Evolutionary conservation across 2,888 invertebrate genomes (phyloP), one percentile per base, ranked within the genome.

Genomic region (Parnassius glacialis): DNA sequence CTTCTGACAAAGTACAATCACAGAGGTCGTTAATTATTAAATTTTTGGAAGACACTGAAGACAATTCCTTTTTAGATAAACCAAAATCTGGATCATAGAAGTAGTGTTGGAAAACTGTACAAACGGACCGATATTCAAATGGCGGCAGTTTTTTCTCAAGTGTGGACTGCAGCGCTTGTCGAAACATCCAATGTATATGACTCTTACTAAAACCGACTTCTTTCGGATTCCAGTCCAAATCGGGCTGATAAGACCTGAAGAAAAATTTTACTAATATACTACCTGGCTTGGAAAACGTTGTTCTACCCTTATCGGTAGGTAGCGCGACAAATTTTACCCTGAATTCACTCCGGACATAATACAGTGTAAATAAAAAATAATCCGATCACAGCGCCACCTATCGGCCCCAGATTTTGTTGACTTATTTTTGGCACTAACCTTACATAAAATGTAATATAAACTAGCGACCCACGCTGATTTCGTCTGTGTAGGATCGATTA

Each of bases 41-140:
- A 13, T 79, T 73, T 61, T 79, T 78, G 7, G 82, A 67, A 2
- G 79, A 76, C 25, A 61, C 75, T 0, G 74, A 53, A 0, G 82
- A 78, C 0, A 9, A 12, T 2, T 83, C 80, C 61, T 84, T 85
- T 0, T 70, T 73, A 1, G 85, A 80, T 9, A 90, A 67, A 5
- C 91, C 90, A 68, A 90, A 87, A 41, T 87, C 83, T 13, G 91
- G 90, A 60, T 90, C 90, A 16, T 76, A 73, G 3, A 91, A 81
- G 57, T 76, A 81, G 41, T 74, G 74, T 58, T 89, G 79, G 0
- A 90, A 64, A 0, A 84, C 73, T 1, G 48, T 13, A 61, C 81
- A 81, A 0, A 79, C 80, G 0, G 70, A 51, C 0, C 65, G 67
- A 55, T 65, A 82, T 5, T 90, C 90, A 0, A 51, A 0, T 0